Percentiles rank a stretch among this genome's conserved stretches.
phyloP scores from a whole-genome alignment of 1,140 invertebrate species.

The Drosophila sproati region DNA sequence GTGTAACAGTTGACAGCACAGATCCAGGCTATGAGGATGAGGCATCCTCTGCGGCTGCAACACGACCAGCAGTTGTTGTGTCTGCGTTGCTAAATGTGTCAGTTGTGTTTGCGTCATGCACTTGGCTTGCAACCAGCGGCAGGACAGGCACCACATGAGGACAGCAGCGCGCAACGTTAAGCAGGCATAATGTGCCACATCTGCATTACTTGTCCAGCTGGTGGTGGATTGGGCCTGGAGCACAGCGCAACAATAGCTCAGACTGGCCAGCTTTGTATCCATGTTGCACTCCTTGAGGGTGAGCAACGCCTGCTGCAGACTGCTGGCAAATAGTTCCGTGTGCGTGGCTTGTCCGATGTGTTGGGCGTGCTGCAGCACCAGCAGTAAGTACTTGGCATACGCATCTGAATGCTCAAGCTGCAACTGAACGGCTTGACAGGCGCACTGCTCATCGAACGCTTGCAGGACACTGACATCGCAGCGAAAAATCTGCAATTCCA shows the following conservation, averaged over 20 bases:
- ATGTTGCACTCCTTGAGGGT: slow-evolving; percentile 69
- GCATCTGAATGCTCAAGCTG: slow-evolving; percentile 48
- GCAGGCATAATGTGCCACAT: slow-evolving; percentile 50
- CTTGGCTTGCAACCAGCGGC: slow-evolving; percentile 52
- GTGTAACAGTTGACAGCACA: slow-evolving; percentile 44
- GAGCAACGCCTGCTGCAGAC: slow-evolving; percentile 57
- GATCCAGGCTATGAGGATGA: slow-evolving; percentile 11
- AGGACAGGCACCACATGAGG: slow-evolving; percentile 58
- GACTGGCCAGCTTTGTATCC: slow-evolving; percentile 57
- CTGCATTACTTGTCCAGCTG: slow-evolving; percentile 33
- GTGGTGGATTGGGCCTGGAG: slow-evolving; percentile 40
- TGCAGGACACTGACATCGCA: slow-evolving; percentile 51
- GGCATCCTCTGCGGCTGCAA: slow-evolving; percentile 15
- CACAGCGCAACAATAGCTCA: slow-evolving; percentile 65
- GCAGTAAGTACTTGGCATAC: slow-evolving; percentile 53
- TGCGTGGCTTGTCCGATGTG: slow-evolving; percentile 62
- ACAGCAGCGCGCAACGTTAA: slow-evolving; percentile 51
- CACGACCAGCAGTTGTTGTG: slow-evolving; percentile 29
- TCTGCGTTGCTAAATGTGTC: slow-evolving; percentile 8
- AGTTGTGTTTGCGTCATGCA: slow-evolving; percentile 49
- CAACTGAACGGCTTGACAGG: slow-evolving; percentile 47
- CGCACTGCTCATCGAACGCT: slow-evolving; percentile 66
- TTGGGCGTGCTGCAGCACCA: slow-evolving; percentile 58
- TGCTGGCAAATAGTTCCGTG: slow-evolving; percentile 50
- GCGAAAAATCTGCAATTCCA: slow-evolving; percentile 44